Conservation (phyloP, 2,888 invertebrate species). For the Phengaris arion region DNA sequence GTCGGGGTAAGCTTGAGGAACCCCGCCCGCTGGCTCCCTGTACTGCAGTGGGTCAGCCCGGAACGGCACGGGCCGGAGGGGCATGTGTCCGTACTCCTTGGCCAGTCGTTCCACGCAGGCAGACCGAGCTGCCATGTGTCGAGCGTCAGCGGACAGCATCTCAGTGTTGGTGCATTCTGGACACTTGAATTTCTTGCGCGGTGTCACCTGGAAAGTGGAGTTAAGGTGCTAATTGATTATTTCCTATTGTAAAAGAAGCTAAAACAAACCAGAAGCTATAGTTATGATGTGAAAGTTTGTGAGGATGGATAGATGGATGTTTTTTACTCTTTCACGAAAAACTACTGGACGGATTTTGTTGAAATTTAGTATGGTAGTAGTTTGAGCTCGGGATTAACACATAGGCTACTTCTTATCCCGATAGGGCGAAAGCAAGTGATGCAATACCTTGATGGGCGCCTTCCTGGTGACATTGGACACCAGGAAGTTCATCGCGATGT, state of each 20-base stretch:
- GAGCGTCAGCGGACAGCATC: slow-evolving; percentile 94
- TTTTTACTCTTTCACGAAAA: no score
- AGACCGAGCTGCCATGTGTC: slow-evolving; percentile 95
- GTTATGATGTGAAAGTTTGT: no score
- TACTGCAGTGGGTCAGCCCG: slow-evolving; percentile 97
- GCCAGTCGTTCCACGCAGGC: slow-evolving; percentile 92
- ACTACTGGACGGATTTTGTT: no score
- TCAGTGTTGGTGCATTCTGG: slow-evolving; percentile 96
- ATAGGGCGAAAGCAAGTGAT: not conserved
- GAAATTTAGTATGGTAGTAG: no score
- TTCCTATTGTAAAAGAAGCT: not conserved
- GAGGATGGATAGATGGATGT: no score
- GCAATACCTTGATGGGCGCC: slow-evolving; percentile 90
- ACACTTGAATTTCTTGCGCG: slow-evolving; percentile 97
- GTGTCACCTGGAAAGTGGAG: slow-evolving; percentile 86
- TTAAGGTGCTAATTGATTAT: no score
- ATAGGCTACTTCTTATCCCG: no score
- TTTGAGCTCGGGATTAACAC: no score
- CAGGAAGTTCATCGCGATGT: slow-evolving; percentile 98
- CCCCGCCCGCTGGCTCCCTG: slow-evolving; percentile 90
- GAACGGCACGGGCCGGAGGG: slow-evolving; percentile 93
- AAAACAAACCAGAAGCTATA: not conserved
- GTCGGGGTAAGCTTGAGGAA: slow-evolving; percentile 90
- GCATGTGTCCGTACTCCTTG: slow-evolving; percentile 91
- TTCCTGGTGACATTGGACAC: slow-evolving; percentile 96